phyloP scores from a whole-genome alignment of 2,888 invertebrate species.

The Arctia plantaginis region DNA sequence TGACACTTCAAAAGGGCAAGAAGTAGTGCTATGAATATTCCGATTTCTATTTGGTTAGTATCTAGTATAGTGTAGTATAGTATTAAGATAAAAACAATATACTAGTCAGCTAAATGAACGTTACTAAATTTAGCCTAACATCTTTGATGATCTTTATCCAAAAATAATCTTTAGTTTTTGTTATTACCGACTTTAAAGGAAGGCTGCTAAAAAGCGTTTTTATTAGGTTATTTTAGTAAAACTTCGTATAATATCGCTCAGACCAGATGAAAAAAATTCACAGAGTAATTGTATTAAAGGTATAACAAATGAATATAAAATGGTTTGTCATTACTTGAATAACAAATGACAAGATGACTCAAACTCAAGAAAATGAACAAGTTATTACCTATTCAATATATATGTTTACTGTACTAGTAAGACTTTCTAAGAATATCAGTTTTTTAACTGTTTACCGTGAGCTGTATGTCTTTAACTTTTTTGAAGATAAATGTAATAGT shows the following conservation, averaged over 20 bases:
- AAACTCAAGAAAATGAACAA: conserved; percentile 26
- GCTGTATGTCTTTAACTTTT: background rate
- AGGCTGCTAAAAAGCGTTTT: background rate
- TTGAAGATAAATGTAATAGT: too few relatives aligned
- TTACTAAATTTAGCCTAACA: too few relatives aligned
- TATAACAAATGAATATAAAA: conserved; percentile 30
- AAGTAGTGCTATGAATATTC: too few relatives aligned
- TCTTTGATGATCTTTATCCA: background rate
- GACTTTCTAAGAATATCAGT: too few relatives aligned
- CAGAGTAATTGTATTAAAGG: conserved; percentile 36
- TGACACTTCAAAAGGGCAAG: too few relatives aligned
- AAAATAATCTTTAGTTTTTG: background rate
- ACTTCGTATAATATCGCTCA: conserved; percentile 5
- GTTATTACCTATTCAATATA: background rate
- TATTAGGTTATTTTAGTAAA: conserved; percentile 9
- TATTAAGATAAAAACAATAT: background rate
- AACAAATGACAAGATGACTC: conserved; percentile 28
- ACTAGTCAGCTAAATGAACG: background rate
- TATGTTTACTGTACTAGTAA: background rate
- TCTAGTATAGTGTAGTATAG: background rate
- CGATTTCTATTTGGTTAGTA: too few relatives aligned
- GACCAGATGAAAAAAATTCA: conserved; percentile 27
- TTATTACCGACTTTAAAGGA: background rate
- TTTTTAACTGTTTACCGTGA: background rate
- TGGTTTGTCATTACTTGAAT: conserved; percentile 28